These are phyloP conservation scores for Dicyrtomina minuta DNA, from an alignment of 2,888 invertebrate species.

Conservation along the genomic window DNA sequence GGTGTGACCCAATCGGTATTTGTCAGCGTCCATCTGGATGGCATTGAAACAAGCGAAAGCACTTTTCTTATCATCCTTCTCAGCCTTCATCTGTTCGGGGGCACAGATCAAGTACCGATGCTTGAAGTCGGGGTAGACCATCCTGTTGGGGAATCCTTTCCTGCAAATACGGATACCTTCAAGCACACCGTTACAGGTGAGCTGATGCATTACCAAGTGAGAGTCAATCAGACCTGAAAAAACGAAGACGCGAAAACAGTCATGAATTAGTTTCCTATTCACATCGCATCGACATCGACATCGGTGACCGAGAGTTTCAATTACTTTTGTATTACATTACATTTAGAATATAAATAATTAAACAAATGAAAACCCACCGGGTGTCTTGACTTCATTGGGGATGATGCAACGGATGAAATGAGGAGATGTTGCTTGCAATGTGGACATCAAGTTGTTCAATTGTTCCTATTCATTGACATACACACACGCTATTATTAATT, in stretches of 20 bases:
- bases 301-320: too few relatives aligned
- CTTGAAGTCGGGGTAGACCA: conserved; percentile 99
- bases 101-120: conserved; percentile 99
- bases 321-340: too few relatives aligned
- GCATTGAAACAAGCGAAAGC: conserved; percentile 85
- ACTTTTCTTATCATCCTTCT: conserved; percentile 78
- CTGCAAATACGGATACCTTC: conserved; percentile 99
- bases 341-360: too few relatives aligned
- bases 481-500: too few relatives aligned
- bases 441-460: conserved; percentile 97
- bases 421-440: conserved; percentile 93
- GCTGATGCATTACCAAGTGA: conserved; percentile 98
- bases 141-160: conserved; percentile 99
- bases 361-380: conserved; percentile 67
- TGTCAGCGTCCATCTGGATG: conserved; percentile 84
- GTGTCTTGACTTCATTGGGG: conserved; percentile 95
- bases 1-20: conserved; percentile 96
- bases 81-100: conserved; percentile 83
- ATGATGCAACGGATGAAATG: conserved; percentile 99
- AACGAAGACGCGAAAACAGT: conserved; percentile 4
- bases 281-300: too few relatives aligned
- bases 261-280: too few relatives aligned
- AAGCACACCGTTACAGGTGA: conserved; percentile 99
- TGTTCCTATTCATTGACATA: conserved; percentile 82
- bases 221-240: conserved; percentile 89